A percentile compares a stretch with the other conserved stretches of the same genome.
phyloP scores from a whole-genome alignment of 2,888 invertebrate genomes.

The Eulithis prunata region DNA sequence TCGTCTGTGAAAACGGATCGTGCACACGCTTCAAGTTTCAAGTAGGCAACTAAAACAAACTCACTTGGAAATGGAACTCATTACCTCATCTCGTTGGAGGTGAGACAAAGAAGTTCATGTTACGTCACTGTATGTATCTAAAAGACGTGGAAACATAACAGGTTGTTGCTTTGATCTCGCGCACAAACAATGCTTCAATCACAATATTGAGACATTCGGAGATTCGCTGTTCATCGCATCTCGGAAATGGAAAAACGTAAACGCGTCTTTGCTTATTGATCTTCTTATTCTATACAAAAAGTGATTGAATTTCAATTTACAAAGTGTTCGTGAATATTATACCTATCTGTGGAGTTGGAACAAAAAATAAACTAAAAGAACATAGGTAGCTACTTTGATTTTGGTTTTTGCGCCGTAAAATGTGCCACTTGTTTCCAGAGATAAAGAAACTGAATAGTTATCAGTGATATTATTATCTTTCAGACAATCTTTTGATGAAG shows the following conservation, averaged over 20 bases:
- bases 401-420: too few species aligned
- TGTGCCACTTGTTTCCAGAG: too few species aligned
- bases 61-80: conserved; percentile 29
- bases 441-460: too few species aligned
- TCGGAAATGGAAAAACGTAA: conserved; percentile 8
- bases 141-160: conserved; percentile 32
- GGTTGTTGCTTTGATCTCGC: conserved; percentile 35
- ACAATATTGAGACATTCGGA: conserved; percentile 10
- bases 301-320: not conserved
- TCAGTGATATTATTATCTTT: too few species aligned
- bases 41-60: conserved; percentile 18
- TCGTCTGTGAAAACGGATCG: not conserved
- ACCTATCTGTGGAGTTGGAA: too few species aligned
- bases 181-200: conserved; percentile 22
- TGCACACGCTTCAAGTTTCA: not conserved
- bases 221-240: conserved; percentile 9
- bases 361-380: too few species aligned
- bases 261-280: not conserved
- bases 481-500: not conserved
- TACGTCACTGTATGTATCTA: conserved; percentile 25
- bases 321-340: not conserved
- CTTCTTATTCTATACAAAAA: not conserved
- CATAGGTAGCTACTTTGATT: too few species aligned
- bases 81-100: conserved; percentile 26
- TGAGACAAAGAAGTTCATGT: conserved; percentile 26